A percentile compares a stretch with the other conserved stretches of the same genome.
Evolutionary conservation across 2,888 invertebrate species (phyloP).

Genomic region (Bombyx huttoni): DNA sequence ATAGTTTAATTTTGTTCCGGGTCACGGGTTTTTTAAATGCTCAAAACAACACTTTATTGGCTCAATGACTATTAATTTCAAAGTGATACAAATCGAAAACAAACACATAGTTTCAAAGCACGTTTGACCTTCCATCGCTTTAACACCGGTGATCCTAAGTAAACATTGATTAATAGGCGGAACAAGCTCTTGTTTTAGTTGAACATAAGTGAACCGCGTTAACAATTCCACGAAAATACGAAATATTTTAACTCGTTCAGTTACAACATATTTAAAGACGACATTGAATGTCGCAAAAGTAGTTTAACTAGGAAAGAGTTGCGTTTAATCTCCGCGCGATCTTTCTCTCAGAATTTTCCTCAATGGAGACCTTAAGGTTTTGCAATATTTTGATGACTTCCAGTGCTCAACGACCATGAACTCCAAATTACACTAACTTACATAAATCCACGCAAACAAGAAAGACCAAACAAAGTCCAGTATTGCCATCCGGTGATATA

Average conservation of each 20-base stretch:
- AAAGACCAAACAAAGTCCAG: slow-evolving; percentile 32
- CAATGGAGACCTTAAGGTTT: too few species aligned
- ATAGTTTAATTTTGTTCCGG: too few species aligned
- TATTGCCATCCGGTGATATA: slow-evolving; percentile 28
- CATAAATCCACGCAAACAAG: slow-evolving; percentile 7
- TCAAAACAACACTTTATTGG: neutral
- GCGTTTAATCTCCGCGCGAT: too few species aligned
- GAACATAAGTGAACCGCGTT: neutral
- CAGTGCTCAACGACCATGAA: too few species aligned
- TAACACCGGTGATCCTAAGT: slow-evolving; percentile 23
- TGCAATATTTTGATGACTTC: too few species aligned
- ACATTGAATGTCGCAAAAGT: too few species aligned
- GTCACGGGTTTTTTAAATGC: too few species aligned
- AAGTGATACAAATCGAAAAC: neutral
- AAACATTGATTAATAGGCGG: slow-evolving; percentile 18
- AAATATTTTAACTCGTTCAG: too few species aligned
- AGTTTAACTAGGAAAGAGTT: too few species aligned
- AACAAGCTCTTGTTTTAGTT: slow-evolving; percentile 10
- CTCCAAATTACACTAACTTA: too few species aligned
- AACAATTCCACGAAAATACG: neutral
- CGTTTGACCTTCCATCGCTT: slow-evolving; percentile 15
- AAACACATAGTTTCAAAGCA: neutral
- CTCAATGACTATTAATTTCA: neutral
- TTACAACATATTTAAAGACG: too few species aligned
- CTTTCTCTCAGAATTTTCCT: too few species aligned